Evolutionary conservation across 2,113 vertebrate genomes (phyloP).

Genomic region (Paramormyrops kingsleyae): DNA sequence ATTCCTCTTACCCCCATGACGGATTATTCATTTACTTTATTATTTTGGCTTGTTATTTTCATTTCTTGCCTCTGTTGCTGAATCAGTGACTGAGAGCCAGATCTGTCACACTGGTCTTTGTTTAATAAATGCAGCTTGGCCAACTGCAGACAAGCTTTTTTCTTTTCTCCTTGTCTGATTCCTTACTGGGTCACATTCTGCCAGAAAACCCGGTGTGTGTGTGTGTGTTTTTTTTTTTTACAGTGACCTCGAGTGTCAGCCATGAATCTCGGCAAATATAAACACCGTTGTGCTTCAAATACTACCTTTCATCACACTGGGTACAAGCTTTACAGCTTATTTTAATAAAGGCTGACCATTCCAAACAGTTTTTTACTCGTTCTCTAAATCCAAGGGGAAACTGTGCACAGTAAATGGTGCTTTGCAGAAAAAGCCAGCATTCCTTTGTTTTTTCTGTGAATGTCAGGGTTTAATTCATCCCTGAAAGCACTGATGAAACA

Average conservation of each 20-base stretch:
- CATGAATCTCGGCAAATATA: not conserved
- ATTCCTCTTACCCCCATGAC: not conserved
- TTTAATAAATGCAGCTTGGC: not conserved
- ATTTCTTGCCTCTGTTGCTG: not conserved
- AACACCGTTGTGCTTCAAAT: not conserved
- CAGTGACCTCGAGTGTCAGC: not conserved
- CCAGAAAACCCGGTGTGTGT: not conserved
- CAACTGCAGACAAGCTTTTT: not conserved
- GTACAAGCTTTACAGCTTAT: not conserved
- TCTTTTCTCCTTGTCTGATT: not conserved
- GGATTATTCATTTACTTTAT: not conserved
- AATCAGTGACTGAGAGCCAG: not conserved
- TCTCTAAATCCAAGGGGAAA: not conserved
- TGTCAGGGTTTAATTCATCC: not conserved
- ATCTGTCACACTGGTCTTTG: not conserved
- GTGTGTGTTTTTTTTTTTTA: not conserved
- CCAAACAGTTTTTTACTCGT: not conserved
- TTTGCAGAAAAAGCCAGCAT: not conserved
- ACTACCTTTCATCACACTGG: not conserved
- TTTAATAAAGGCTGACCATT: not conserved
- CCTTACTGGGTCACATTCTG: not conserved
- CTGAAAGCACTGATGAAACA: not conserved
- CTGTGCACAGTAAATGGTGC: not conserved
- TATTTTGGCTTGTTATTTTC: not conserved
- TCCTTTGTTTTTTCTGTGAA: not conserved